Conservation (phyloP, 2,797 vertebrate genomes). For the Philypnodon macrostomus region DNA sequence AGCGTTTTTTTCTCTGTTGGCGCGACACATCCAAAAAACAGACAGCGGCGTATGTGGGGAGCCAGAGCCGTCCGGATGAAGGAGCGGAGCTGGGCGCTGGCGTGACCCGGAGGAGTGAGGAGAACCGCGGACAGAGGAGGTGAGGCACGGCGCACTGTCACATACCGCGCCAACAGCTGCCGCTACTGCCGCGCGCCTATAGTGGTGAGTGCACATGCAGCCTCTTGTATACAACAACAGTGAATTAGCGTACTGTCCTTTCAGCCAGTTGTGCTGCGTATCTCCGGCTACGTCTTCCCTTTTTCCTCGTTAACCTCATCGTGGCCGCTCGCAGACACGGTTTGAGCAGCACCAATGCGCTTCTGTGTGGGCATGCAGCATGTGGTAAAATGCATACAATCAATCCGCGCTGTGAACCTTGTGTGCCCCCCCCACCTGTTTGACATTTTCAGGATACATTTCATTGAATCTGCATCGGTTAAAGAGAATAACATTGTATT, state of each 20-base stretch:
- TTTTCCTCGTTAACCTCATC: conserved; percentile 63
- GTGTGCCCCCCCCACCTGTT: conserved; percentile 45
- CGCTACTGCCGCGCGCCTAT: conserved; percentile 51
- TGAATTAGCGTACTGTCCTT: conserved; percentile 57
- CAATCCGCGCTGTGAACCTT: conserved; percentile 37
- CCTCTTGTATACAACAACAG: conserved; percentile 62
- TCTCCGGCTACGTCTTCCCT: conserved; percentile 62
- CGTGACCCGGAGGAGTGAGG: conserved; percentile 65
- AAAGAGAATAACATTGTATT: conserved; percentile 21
- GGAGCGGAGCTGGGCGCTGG: conserved; percentile 78
- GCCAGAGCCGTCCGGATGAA: conserved; percentile 56
- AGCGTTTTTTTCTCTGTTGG: conserved; percentile 52
- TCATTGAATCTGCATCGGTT: conserved; percentile 16
- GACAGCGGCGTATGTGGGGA: conserved; percentile 51
- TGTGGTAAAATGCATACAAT: conserved; percentile 28
- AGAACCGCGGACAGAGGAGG: conserved; percentile 56
- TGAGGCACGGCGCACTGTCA: conserved; percentile 46
- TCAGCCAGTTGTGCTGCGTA: conserved; percentile 65
- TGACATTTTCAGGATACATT: conserved; percentile 36
- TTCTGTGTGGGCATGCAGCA: conserved; percentile 54
- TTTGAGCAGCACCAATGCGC: conserved; percentile 54
- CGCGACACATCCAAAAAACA: conserved; percentile 46
- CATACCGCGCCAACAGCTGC: conserved; percentile 58
- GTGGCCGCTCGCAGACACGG: conserved; percentile 46
- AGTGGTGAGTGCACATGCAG: conserved; percentile 72